phyloP scores from a whole-genome alignment of 2,888 invertebrate genomes.

The Strigamia maritima region DNA sequence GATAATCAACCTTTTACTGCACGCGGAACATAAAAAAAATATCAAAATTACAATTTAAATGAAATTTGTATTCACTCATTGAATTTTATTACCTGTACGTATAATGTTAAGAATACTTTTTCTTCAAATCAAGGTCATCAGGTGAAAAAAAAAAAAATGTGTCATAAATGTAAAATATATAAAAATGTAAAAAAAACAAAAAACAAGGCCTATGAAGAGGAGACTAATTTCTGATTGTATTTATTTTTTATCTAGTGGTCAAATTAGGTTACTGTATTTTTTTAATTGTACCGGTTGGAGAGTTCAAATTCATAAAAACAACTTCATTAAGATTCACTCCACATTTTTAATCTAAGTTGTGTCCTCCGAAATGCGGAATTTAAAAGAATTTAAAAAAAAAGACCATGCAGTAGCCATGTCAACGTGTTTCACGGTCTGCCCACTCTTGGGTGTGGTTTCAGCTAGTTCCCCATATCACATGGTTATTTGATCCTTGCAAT shows the following conservation, averaged over 20 bases:
- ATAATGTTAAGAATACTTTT: not conserved
- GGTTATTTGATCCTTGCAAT: conserved; percentile 1
- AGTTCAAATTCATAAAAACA: not conserved
- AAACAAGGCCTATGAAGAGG: not conserved
- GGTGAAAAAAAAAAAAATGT: not conserved
- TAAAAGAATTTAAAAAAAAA: not conserved
- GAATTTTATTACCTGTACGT: not conserved
- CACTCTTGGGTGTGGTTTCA: conserved; percentile 7
- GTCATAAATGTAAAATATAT: not conserved
- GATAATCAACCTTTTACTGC: not conserved
- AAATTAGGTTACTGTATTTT: not conserved
- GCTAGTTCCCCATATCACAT: conserved; percentile 1
- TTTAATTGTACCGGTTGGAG: not conserved
- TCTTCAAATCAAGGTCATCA: not conserved
- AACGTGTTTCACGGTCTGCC: conserved; percentile 6
- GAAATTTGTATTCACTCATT: not conserved
- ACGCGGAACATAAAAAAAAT: not conserved
- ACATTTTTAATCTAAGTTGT: not conserved
- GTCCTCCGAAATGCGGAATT: not conserved
- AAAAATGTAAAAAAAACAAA: not conserved
- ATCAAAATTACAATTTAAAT: not conserved
- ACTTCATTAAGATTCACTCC: not conserved
- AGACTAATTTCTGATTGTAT: too few relatives aligned
- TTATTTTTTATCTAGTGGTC: not conserved
- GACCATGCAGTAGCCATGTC: conserved; percentile 5